phyloP scores from a whole-genome alignment of 2,888 invertebrate genomes.

The Orthonevra nobilis region DNA sequence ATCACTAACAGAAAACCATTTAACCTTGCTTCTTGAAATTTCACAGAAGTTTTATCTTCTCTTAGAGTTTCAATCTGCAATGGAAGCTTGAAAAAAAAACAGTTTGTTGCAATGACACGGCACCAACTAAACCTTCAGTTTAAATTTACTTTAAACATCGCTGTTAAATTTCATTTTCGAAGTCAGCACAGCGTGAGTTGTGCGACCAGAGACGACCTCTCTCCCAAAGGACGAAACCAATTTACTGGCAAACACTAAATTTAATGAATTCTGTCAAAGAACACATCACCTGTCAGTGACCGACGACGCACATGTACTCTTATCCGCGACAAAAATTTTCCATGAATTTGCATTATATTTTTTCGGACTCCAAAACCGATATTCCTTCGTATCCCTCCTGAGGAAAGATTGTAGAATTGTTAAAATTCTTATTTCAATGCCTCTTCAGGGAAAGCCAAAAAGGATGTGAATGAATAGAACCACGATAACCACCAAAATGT shows the following conservation, averaged over 20 bases:
- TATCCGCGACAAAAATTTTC: slow-evolving; percentile 12
- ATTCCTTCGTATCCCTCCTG: slow-evolving; percentile 1
- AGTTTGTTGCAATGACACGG: no score
- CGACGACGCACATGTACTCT: slow-evolving; percentile 17
- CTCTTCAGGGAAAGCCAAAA: not conserved
- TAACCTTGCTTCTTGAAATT: no score
- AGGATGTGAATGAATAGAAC: not conserved
- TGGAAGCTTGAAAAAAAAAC: no score
- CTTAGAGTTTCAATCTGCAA: no score
- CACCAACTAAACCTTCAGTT: no score
- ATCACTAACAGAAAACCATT: no score
- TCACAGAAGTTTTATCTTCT: no score
- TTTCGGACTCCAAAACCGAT: not conserved
- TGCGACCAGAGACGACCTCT: not conserved
- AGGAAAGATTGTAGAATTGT: slow-evolving; percentile 24
- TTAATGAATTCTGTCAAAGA: slow-evolving; percentile 21
- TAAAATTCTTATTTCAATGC: slow-evolving; percentile 26
- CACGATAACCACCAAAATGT: slow-evolving; percentile 9
- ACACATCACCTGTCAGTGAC: slow-evolving; percentile 40
- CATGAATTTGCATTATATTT: slow-evolving; percentile 42
- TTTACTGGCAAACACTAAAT: slow-evolving; percentile 17
- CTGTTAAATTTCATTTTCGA: no score
- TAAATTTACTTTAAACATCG: no score
- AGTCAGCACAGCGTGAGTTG: no score
- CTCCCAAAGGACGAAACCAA: slow-evolving; percentile 3